phyloP scores from a whole-genome alignment of 2,113 vertebrate genomes.

The Vidua macroura region DNA sequence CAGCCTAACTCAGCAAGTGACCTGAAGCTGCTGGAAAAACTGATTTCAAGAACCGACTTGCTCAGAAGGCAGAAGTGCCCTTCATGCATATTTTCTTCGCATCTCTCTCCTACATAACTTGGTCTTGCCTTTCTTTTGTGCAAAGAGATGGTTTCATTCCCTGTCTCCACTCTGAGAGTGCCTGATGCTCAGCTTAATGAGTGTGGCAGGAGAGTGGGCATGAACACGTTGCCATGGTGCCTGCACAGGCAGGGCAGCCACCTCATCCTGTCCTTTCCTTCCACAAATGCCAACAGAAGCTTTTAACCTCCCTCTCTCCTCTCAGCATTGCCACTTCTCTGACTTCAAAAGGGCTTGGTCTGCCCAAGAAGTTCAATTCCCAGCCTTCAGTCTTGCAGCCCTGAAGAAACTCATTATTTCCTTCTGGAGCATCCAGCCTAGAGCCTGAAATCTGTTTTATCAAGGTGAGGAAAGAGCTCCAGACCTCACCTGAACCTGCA shows the following conservation, averaged over 20 bases:
- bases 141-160: not conserved
- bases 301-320: not conserved
- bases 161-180: not conserved
- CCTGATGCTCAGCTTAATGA: not conserved
- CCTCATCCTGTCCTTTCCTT: not conserved
- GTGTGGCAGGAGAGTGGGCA: not conserved
- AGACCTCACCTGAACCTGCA: not conserved
- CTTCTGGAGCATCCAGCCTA: not conserved
- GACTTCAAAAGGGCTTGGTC: not conserved
- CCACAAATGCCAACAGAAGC: not conserved
- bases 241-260: not conserved
- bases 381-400: not conserved
- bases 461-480: rapidly evolving
- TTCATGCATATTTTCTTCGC: not conserved
- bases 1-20: not conserved
- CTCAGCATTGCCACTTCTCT: not conserved
- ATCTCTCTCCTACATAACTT: not conserved
- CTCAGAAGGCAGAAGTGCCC: not conserved
- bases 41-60: not conserved
- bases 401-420: not conserved
- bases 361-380: not conserved
- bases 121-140: not conserved
- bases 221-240: not conserved
- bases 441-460: not conserved
- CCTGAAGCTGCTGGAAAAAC: not conserved